Conservation (phyloP, 2,797 vertebrate species). For the Cryptoprocta ferox region DNA sequence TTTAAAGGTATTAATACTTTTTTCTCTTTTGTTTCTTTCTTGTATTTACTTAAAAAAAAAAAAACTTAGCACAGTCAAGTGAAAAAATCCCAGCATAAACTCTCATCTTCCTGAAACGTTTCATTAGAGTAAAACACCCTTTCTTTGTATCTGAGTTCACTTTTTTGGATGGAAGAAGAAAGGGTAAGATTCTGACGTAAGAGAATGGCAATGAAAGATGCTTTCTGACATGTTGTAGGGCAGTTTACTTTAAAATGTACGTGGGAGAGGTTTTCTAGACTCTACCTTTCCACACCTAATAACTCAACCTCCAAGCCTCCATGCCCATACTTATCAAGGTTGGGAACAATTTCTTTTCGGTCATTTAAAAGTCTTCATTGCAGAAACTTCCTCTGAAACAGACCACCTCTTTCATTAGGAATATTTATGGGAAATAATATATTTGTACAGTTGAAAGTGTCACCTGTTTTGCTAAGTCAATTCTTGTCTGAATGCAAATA, state of each 20-base stretch:
- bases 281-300: slow-evolving; percentile 87
- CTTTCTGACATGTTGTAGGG: neutral
- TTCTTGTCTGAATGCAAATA: slow-evolving; percentile 84
- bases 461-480: slow-evolving; percentile 84
- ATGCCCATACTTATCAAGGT: slow-evolving; percentile 83
- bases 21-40: neutral
- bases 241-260: slow-evolving; percentile 80
- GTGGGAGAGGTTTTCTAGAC: slow-evolving; percentile 80
- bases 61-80: neutral
- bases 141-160: neutral
- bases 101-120: neutral
- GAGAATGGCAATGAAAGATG: neutral
- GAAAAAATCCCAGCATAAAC: neutral
- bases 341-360: slow-evolving; percentile 56
- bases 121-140: slow-evolving; percentile 9
- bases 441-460: slow-evolving; percentile 85
- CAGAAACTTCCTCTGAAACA: slow-evolving; percentile 76
- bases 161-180: neutral
- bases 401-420: slow-evolving; percentile 79
- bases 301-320: slow-evolving; percentile 83
- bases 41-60: neutral
- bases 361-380: slow-evolving; percentile 85
- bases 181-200: neutral
- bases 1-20: neutral
- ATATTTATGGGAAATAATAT: slow-evolving; percentile 88